A percentile compares a stretch with the other conserved stretches of the same genome.
phyloP scores from a whole-genome alignment of 2,113 vertebrate species.

The Crotalus horridus region DNA sequence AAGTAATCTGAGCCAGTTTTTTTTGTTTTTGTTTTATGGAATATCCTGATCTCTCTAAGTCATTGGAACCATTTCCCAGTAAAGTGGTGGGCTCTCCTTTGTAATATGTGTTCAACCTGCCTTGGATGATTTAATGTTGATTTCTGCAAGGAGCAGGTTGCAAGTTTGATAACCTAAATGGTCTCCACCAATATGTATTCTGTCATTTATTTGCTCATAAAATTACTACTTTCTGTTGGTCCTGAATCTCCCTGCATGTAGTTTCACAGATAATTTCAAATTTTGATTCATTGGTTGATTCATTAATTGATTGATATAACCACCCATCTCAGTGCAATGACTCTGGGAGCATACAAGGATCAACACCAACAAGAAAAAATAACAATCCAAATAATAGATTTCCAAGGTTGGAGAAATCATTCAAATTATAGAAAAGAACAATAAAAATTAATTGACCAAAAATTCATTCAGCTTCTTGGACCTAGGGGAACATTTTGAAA shows the following conservation, averaged over 20 bases:
- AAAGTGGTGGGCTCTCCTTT: background rate
- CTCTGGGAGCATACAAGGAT: background rate
- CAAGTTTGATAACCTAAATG: background rate
- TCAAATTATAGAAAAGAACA: background rate
- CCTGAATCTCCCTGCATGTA: background rate
- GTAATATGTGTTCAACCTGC: background rate
- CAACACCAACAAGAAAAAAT: background rate
- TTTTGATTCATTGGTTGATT: background rate
- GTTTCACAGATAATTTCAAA: background rate
- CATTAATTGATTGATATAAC: background rate
- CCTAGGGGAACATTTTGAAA: background rate
- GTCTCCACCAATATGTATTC: background rate
- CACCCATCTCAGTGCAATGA: background rate
- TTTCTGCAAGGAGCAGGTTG: background rate
- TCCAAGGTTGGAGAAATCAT: background rate
- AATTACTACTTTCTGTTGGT: background rate
- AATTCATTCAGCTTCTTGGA: background rate
- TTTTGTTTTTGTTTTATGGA: background rate
- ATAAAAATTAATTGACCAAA: background rate
- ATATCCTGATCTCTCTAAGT: background rate
- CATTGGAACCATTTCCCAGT: background rate
- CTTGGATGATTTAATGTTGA: background rate
- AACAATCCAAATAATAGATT: background rate
- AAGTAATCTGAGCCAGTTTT: background rate
- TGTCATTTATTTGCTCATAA: background rate